Evolutionary conservation across 35 echinoderm and acorn worm genomes (phyloP).

Genomic region (Eucidaris tribuloides): DNA sequence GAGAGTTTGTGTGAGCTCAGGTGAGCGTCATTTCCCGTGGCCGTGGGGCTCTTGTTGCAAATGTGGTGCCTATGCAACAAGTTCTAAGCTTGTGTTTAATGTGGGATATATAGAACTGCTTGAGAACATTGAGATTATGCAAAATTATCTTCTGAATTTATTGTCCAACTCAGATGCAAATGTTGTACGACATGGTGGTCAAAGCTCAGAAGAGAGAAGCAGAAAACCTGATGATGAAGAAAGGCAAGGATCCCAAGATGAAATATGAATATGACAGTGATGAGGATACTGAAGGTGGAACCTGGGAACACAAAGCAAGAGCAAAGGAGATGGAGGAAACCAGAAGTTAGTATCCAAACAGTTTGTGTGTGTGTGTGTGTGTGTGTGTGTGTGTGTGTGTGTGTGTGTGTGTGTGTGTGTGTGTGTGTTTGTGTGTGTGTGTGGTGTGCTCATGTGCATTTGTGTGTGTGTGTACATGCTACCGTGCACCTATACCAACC

Average conservation of each 20-base stretch:
- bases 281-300: constrained; percentile 85
- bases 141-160: neutral
- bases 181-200: constrained; percentile 62
- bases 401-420: neutral
- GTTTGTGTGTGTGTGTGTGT: no score
- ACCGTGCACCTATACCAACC: neutral
- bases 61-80: no score
- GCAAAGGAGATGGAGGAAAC: constrained; percentile 80
- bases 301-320: constrained; percentile 94
- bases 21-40: no score
- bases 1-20: no score
- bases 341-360: constrained; percentile 53
- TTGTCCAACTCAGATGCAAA: constrained; percentile 48
- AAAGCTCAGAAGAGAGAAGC: constrained; percentile 62
- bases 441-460: neutral
- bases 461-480: neutral
- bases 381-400: no score
- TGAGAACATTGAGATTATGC: neutral
- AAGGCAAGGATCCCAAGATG: constrained; percentile 45
- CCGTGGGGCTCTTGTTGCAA: no score
- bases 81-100: no score
- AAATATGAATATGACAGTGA: constrained; percentile 99
- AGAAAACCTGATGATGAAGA: constrained; percentile 35
- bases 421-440: no score
- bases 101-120: neutral